phyloP scores from a whole-genome alignment of 2,113 vertebrate species.

The Boleophthalmus pectinirostris region DNA sequence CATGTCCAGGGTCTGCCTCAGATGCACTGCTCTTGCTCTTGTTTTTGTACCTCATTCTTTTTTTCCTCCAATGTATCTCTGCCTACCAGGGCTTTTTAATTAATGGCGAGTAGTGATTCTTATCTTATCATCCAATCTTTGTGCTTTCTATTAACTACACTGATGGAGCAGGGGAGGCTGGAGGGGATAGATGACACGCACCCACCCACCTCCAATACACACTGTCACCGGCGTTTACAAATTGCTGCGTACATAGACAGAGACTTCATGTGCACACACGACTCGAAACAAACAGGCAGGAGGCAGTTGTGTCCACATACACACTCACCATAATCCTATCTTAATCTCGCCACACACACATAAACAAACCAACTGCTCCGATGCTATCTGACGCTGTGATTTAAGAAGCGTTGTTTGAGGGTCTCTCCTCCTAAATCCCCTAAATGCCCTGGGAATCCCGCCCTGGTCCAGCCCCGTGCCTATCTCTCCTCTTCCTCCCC shows the following conservation, averaged over 20 bases:
- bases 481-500: constrained; percentile 43
- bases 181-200: constrained; percentile 49
- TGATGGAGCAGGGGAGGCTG: constrained; percentile 56
- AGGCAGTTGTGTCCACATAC: constrained; percentile 37
- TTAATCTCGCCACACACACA: constrained; percentile 50
- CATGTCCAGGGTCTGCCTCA: constrained; percentile 15
- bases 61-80: constrained; percentile 4
- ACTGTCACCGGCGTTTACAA: constrained; percentile 21
- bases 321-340: constrained; percentile 55
- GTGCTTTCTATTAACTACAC: constrained; percentile 71
- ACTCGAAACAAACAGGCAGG: constrained; percentile 18
- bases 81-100: constrained; percentile 70
- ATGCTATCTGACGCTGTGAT: constrained; percentile 69
- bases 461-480: constrained; percentile 36
- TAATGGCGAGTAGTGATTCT: constrained; percentile 72
- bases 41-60: neutral
- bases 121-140: constrained; percentile 77
- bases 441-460: constrained; percentile 69
- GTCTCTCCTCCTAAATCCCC: constrained; percentile 71
- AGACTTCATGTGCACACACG: constrained; percentile 12
- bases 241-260: constrained; percentile 6
- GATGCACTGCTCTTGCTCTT: constrained; percentile 24
- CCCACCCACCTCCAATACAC: constrained; percentile 5
- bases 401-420: constrained; percentile 67
- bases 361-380: constrained; percentile 51